phyloP scores from a whole-genome alignment of 2,888 invertebrate genomes.

The Eucera pruinosa region DNA sequence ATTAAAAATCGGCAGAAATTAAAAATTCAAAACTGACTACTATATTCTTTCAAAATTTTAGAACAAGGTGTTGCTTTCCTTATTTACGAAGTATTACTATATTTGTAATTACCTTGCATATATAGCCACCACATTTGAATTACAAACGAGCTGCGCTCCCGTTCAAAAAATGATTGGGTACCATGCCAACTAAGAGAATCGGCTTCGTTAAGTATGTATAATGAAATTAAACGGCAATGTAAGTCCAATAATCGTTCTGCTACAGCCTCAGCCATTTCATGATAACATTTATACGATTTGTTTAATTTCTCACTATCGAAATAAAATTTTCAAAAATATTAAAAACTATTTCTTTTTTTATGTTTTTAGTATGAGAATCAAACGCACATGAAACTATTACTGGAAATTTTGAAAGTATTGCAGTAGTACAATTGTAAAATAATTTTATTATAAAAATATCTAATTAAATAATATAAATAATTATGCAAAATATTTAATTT shows the following conservation, averaged over 20 bases:
- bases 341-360: too few species aligned
- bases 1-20: too few species aligned
- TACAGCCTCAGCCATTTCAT: constrained; percentile 93
- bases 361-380: neutral
- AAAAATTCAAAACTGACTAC: too few species aligned
- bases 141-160: constrained; percentile 91
- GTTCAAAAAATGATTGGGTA: constrained; percentile 88
- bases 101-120: constrained; percentile 88
- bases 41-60: neutral
- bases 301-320: constrained; percentile 80
- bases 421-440: too few species aligned
- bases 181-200: constrained; percentile 92
- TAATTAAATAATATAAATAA: too few species aligned
- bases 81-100: neutral
- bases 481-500: too few species aligned
- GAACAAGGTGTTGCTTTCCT: too few species aligned
- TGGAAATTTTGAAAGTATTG: too few species aligned
- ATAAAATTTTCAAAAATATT: constrained; percentile 8
- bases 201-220: constrained; percentile 93
- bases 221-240: constrained; percentile 90
- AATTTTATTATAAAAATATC: too few species aligned
- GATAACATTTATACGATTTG: constrained; percentile 89
- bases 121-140: constrained; percentile 96
- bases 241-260: constrained; percentile 93
- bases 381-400: too few species aligned